Evolutionary conservation across 2,888 invertebrate species (phyloP).

Genomic region (Hipparchia semele): DNA sequence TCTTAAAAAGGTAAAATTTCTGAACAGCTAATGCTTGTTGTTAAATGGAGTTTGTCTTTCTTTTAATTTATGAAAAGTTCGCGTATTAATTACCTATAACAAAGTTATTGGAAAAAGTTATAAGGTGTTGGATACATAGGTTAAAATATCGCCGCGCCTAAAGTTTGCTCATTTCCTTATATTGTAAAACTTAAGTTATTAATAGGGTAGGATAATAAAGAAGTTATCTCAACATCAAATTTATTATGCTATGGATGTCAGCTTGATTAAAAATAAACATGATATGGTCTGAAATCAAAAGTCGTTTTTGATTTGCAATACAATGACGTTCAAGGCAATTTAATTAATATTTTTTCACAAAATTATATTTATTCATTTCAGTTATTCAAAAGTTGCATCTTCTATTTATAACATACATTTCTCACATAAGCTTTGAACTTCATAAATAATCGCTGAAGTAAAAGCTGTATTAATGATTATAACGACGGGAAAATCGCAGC

Average conservation of each 20-base stretch:
- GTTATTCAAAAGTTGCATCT: no score
- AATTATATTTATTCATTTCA: no score
- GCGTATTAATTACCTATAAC: slow-evolving; percentile 39
- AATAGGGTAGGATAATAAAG: no score
- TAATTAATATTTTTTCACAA: no score
- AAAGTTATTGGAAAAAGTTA: slow-evolving; percentile 29
- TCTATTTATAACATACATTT: neutral
- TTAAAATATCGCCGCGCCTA: neutral
- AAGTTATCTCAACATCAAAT: no score
- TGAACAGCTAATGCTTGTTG: slow-evolving; percentile 27
- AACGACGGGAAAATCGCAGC: neutral
- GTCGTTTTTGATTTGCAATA: no score
- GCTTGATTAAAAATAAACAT: no score
- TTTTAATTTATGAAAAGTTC: slow-evolving; percentile 37
- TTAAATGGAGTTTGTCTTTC: slow-evolving; percentile 38
- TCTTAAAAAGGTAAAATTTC: neutral
- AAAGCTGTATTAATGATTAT: neutral
- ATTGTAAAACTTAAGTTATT: no score
- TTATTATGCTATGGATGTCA: no score
- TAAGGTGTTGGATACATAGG: neutral
- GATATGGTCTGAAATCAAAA: no score
- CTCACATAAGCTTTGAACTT: neutral
- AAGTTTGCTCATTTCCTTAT: no score
- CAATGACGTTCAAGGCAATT: no score
- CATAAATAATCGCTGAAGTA: neutral